Evolutionary conservation across 1,140 invertebrate genomes (phyloP), one percentile per base, ranked within the genome.

Genomic region (Cephus cinctus): DNA sequence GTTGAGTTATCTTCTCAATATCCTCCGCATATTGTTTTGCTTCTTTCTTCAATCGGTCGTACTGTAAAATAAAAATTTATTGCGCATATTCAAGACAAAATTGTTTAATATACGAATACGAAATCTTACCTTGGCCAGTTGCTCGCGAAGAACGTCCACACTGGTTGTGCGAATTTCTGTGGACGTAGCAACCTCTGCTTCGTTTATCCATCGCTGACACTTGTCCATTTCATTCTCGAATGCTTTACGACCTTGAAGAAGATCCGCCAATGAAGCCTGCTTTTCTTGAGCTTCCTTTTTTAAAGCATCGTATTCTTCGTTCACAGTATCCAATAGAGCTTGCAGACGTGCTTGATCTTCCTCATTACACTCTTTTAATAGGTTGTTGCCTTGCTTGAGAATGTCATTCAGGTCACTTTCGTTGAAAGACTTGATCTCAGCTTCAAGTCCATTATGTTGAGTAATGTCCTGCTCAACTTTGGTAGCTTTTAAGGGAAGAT

Each of bases 181-280:
- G 9, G 88, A 86, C 0, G 89, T 84, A 9, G 89, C 85, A 5
- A 90, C 88, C 76, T 94, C 91, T 35, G 89, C 89, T 78, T 94
- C 86, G 41, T 90, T 88, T 14, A 94, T 76, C 91, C 91, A 94
- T 52, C 89, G 83, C 52, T 88, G 82, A 64, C 87, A 89, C 55
- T 87, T 86, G 45, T 90, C 86, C 32, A 91, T 78, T 48, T 90
- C 86, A 42, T 80, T 83, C 71, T 95, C 91, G 61, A 95, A 91
- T 12, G 85, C 78, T 66, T 84, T 87, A 56, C 92, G 81, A 14
- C 84, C 83, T 70, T 87, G 81, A 8, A 92, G 69, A 8, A 91
- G 74, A 75, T 90, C 88, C 19, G 79, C 81, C 4, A 93, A 67
- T 4, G 84, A 82, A 15, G 83, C 81, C 51, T 89, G 81, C 56